Evolutionary conservation across 2,797 vertebrate species (phyloP).

Genomic region (Melanotaenia maccullochi): DNA sequence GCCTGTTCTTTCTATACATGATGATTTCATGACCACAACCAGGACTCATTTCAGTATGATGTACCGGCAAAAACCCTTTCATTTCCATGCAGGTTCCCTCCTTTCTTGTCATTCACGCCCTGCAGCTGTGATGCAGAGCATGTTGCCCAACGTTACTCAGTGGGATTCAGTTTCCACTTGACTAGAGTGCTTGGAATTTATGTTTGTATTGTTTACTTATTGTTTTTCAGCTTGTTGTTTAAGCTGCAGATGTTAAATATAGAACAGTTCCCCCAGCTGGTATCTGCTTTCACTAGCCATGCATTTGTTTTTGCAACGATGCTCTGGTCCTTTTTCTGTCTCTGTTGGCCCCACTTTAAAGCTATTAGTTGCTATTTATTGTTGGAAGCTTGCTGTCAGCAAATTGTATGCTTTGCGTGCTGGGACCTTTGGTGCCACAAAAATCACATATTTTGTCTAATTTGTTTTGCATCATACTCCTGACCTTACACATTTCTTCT

Average conservation of each 20-base stretch:
- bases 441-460: not conserved
- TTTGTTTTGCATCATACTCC: not conserved
- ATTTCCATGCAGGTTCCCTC: slow-evolving; percentile 33
- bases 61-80: slow-evolving; percentile 5
- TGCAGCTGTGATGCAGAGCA: slow-evolving; percentile 43
- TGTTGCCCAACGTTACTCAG: slow-evolving; percentile 26
- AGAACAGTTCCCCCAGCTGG: slow-evolving; percentile 55
- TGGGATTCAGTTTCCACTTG: slow-evolving; percentile 38
- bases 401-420: slow-evolving; percentile 4
- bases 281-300: slow-evolving; percentile 53
- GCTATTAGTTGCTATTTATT: slow-evolving; percentile 39
- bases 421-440: slow-evolving; percentile 3
- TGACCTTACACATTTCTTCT: not conserved
- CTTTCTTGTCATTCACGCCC: slow-evolving; percentile 59
- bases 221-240: slow-evolving; percentile 15
- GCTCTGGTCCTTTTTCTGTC: slow-evolving; percentile 14
- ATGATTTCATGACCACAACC: slow-evolving; percentile 22
- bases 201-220: not conserved
- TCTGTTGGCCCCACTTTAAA: slow-evolving; percentile 61
- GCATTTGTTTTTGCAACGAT: slow-evolving; percentile 51
- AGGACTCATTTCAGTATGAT: not conserved
- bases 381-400: slow-evolving; percentile 16
- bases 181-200: slow-evolving; percentile 16
- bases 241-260: slow-evolving; percentile 59
- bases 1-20: slow-evolving; percentile 16